Base-by-base conservation (phyloP, 1,140 invertebrate species). In the Lineus longissimus region DNA sequence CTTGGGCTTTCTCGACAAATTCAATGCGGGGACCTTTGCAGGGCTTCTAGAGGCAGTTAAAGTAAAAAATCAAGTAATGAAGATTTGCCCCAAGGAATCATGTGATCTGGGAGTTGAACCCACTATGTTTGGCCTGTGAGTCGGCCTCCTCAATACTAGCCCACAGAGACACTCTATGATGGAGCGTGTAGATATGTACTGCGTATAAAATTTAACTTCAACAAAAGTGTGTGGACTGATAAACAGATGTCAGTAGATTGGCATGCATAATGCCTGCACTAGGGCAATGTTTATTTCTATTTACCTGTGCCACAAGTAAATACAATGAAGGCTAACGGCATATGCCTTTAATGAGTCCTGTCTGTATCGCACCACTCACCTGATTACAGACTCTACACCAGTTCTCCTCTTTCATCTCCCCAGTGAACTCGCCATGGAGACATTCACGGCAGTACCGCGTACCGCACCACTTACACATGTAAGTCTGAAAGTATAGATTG, bases 381-480 rank as follows among this genome's bases (percentile, higher is more conserved):
- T 76, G 74, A 55, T 68, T 70, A 61, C 74, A 76, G 15, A 67
- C 64, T 2, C 67, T 59, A 40, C 74, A 76, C n/a, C 65, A 64
- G 4, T 56, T 64, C 11, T 64, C 15, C 15, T 73, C 74, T 19
- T 23, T 61, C 73, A 74, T 74, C 22, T 61, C 15, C 0, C 73
- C 76, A 13, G 56, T 59, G 61, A 74, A 78, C 1, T 76, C 75
- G 0, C 76, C 76, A 29, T 67, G 36, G 25, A 73, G 57, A 69
- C 76, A 78, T 68, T 75, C 75, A 22, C 61, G 57, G 59, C 76
- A 78, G 62, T 70, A 78, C 47, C 75, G 55, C 1, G 75, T 78
- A 13, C 76, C 76, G 51, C 76, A 78, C 74, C 74, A 78, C 55
- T 76, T 76, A 61, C 76, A 78, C 70, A 73, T 74, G 65, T 73